Evolutionary conservation across 2,888 invertebrate species (phyloP), one percentile per base, ranked within the genome.

Genomic region (Oegoconia quadripuncta): DNA sequence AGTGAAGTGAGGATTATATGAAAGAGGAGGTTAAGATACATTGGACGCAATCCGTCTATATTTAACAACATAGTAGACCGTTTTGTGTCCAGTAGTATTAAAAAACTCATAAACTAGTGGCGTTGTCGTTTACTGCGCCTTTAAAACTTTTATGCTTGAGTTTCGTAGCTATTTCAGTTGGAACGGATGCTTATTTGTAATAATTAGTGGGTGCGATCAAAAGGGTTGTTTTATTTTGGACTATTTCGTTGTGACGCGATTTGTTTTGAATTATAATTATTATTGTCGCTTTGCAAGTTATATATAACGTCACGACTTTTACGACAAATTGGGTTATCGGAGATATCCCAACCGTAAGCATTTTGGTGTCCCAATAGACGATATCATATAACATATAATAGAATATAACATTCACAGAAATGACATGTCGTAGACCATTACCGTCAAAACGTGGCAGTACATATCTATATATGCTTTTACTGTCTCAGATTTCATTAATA

Each of bases 81-180:
- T 70, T 73, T 63, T 70, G 52, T 46, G 78, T 79, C 78, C 51
- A 52, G 65, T 66, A 62, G 58, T 64, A 76, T 81, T 80, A 79
- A 73, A 76, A 79, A 68, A 71, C 46, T 55, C 58, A 80, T 83
- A 80, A 81, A 82, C 64, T 69, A 72, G 59, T 69, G 72, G 55
- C 74, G 59, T 44, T 62, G 53, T 67, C 72, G 65, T 74, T 80
- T 76, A 81, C 73, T 64, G 65, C 53, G 50, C 60, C 61, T 65
- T 61, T 77, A 72, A 77, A 77, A 68, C 71, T 44, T 74, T 74
- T 58, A 77, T 64, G 65, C 61, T 52, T 48, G 60, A 65, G 62
- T 68, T 74, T 65, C 39, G 42, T 58, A 54, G 69, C 58, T 64
- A 71, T 64, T 68, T 60, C 48, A 12, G 58, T 59, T 48, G 42